These are phyloP conservation scores for Heterohyrax brucei DNA, from an alignment of 2,797 vertebrate genomes.

Conservation along the genomic window DNA sequence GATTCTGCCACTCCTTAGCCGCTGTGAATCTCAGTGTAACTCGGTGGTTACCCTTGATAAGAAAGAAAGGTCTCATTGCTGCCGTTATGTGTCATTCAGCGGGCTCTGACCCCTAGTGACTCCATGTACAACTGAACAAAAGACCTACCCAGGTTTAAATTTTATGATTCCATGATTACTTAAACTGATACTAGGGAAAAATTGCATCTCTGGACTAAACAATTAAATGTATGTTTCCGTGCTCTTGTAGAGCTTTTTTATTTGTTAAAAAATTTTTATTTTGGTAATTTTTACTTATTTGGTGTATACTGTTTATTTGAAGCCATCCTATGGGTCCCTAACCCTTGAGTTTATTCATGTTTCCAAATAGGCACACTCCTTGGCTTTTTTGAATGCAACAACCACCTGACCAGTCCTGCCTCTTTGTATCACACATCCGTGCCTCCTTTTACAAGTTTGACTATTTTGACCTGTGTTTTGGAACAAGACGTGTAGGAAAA, in stretches of 20 bases:
- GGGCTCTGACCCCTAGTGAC: too few relatives aligned
- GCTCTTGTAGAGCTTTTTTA: conserved; percentile 48
- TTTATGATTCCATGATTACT: conserved; percentile 21
- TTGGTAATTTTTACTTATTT: conserved; percentile 47
- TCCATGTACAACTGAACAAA: neutral
- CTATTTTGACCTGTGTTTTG: neutral
- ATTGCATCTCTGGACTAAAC: conserved; percentile 58
- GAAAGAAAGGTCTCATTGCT: neutral
- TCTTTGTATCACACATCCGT: neutral
- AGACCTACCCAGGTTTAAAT: conserved; percentile 24
- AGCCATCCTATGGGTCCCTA: conserved; percentile 63
- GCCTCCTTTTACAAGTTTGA: neutral
- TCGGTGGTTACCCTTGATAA: neutral
- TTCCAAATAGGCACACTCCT: conserved; percentile 24
- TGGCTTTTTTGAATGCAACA: neutral
- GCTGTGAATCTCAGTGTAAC: neutral
- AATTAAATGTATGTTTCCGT: conserved; percentile 40
- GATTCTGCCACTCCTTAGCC: neutral
- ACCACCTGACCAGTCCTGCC: conserved; percentile 6
- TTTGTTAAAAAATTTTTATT: conserved; percentile 72
- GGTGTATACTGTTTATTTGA: conserved; percentile 75
- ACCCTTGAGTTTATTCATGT: conserved; percentile 61
- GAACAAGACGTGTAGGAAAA: conserved; percentile 61
- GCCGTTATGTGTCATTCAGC: neutral
- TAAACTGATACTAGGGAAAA: conserved; percentile 53